Evolutionary conservation across 2,888 invertebrate species (phyloP), one percentile per base, ranked within the genome.

Genomic region (Eulithis prunata): DNA sequence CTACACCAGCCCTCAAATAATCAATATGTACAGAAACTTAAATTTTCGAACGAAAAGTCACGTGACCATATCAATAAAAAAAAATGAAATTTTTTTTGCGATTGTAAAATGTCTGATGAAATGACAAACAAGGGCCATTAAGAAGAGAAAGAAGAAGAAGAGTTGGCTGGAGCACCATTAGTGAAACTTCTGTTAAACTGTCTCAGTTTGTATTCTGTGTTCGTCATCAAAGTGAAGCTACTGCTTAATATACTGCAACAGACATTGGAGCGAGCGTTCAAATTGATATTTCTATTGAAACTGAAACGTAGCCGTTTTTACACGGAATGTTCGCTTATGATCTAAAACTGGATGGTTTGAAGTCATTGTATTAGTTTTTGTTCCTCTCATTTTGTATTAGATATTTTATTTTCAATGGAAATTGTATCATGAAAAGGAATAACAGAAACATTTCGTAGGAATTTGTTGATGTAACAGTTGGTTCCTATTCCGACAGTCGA

Each of bases 171-270:
- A 6, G 32, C 32, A 32, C 32, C 32, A 32, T 36, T 55, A 49
- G 61, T 66, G 60, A 43, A 57, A 51, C 43, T 57, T 61, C 21
- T 32, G n/a, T 53, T 21, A 21, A 47, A 8, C 13, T 2, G 21
- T 12, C 49, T 13, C 53, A 32, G n/a, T 12, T 43, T 49, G 21
- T 45, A 66, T 53, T 66, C 61, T 62, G 54, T 57, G 61, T 0
- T 78, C 77, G 83, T 89, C 90, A 88, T 91, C 91, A 91, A 91
- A 91, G 91, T 77, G 77, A 79, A 73, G 67, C 67, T 60, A 72
- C 77, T 63, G 69, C 43, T 52, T 87, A 85, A 91, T 83, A 80
- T 85, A 89, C 88, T 76, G 84, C 81, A 70, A 69, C 72, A 80
- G 79, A 80, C 79, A 89, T 86, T 78, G 79, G 77, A 82, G 72